phyloP scores from a whole-genome alignment of 92 coral and sea anemone genomes.

The Plumapathes pennacea region DNA sequence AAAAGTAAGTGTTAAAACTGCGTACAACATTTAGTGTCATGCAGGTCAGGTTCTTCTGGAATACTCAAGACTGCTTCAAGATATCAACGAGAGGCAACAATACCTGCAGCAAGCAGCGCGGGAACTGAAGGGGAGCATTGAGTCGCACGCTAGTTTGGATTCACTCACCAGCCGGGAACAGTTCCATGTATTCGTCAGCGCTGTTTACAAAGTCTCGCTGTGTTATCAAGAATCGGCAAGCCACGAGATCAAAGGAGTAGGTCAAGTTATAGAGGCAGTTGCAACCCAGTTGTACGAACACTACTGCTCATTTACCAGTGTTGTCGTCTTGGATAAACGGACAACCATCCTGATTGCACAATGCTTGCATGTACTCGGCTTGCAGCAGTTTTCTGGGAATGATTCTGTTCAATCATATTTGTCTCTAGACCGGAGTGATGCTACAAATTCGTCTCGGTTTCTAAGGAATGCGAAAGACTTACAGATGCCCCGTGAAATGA shows the following conservation, averaged over 20 bases:
- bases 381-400: constrained; percentile 37
- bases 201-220: constrained; percentile 67
- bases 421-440: too few species aligned
- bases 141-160: constrained; percentile 67
- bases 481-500: too few species aligned
- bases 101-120: constrained; percentile 53
- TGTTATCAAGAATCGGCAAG: constrained; percentile 25
- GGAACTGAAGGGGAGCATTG: constrained; percentile 86
- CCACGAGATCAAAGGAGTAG: constrained; percentile 18
- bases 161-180: constrained; percentile 90
- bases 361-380: constrained; percentile 38
- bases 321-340: constrained; percentile 39
- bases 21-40: constrained; percentile 51
- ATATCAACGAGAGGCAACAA: constrained; percentile 28
- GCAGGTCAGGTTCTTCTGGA: constrained; percentile 83
- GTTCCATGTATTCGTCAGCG: constrained; percentile 71
- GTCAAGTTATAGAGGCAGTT: constrained; percentile 24
- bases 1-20: too few species aligned
- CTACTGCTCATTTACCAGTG: constrained; percentile 67
- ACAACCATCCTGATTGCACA: constrained; percentile 29
- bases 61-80: constrained; percentile 53
- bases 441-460: too few species aligned
- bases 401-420: not conserved
- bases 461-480: too few species aligned
- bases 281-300: constrained; percentile 73